phyloP scores from a whole-genome alignment of 2,797 vertebrate genomes.

The Nothura maculosa region DNA sequence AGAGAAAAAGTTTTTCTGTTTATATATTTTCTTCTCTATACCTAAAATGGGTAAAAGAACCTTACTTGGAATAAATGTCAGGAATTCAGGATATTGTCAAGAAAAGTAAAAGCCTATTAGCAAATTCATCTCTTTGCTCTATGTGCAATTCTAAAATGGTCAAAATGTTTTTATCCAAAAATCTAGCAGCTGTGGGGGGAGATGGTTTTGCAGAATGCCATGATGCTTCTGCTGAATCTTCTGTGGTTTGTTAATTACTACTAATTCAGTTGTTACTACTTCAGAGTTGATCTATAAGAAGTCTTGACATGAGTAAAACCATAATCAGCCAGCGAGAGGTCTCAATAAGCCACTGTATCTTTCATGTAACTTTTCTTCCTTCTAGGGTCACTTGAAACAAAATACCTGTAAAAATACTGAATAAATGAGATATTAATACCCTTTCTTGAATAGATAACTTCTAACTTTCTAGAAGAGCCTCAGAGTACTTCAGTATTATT shows the following conservation, averaged over 20 bases:
- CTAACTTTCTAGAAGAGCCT: neutral
- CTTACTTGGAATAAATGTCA: neutral
- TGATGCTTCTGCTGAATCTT: neutral
- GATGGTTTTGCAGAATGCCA: neutral
- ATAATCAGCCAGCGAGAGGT: neutral
- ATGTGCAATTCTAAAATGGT: neutral
- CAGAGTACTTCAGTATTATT: fast-evolving
- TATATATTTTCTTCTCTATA: neutral
- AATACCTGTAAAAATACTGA: neutral
- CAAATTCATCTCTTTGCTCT: neutral
- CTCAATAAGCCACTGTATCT: neutral
- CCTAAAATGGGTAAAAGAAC: neutral
- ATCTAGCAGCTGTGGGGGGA: neutral
- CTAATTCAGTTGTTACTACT: neutral
- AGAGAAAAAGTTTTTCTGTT: neutral
- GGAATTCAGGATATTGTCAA: neutral
- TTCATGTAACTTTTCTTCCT: neutral
- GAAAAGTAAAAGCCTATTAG: constrained; percentile 12
- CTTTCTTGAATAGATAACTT: neutral
- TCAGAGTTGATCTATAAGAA: neutral
- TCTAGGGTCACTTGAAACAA: neutral
- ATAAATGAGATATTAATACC: neutral
- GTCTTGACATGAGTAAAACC: neutral
- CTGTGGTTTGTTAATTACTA: neutral
- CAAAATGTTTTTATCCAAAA: constrained; percentile 28